These are phyloP conservation scores for Drosophila murphyi DNA, from an alignment of 1,140 invertebrate species.

Conservation along the genomic window DNA sequence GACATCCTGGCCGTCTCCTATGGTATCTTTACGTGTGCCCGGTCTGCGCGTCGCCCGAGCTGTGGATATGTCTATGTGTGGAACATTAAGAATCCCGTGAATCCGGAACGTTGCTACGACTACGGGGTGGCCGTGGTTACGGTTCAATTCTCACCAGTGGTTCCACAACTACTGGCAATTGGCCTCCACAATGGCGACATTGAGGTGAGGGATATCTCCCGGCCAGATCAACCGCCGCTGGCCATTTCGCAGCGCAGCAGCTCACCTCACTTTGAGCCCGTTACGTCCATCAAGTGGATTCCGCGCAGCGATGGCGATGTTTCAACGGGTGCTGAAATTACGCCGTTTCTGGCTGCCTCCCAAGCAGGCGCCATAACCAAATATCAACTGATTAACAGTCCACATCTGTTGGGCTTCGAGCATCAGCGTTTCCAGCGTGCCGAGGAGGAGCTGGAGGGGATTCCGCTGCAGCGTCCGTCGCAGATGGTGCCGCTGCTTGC, in stretches of 20 bases:
- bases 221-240: constrained; percentile 85
- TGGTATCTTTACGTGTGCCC: constrained; percentile 85
- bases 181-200: constrained; percentile 92
- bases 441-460: constrained; percentile 87
- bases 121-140: constrained; percentile 90
- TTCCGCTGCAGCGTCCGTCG: constrained; percentile 63
- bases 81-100: constrained; percentile 94
- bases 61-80: constrained; percentile 88
- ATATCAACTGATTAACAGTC: constrained; percentile 84
- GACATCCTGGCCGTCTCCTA: constrained; percentile 90
- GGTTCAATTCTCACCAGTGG: constrained; percentile 89
- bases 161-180: constrained; percentile 90
- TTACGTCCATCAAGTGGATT: constrained; percentile 88
- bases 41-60: not conserved
- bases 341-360: constrained; percentile 85
- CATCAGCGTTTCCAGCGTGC: constrained; percentile 88
- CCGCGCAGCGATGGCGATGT: constrained; percentile 84
- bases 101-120: constrained; percentile 90
- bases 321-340: constrained; percentile 43
- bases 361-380: constrained; percentile 87
- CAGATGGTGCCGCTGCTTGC: constrained; percentile 46
- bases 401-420: constrained; percentile 84
- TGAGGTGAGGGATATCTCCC: constrained; percentile 89
- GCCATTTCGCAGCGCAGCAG: constrained; percentile 85
- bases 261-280: constrained; percentile 87